These are phyloP conservation scores for Scartelaos histophorus DNA, from an alignment of 2,113 vertebrate species.

Conservation along the genomic window DNA sequence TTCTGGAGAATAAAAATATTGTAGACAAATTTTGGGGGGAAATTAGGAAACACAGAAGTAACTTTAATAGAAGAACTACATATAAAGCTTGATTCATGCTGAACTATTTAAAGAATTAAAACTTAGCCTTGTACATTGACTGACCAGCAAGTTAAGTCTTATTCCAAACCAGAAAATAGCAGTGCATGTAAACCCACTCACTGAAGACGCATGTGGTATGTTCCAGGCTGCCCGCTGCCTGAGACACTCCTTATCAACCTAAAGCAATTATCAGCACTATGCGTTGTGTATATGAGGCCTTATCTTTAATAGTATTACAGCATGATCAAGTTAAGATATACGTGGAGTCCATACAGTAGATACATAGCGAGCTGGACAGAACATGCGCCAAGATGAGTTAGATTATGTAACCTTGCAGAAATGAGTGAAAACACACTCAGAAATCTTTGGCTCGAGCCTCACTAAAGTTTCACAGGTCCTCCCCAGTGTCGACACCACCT, in stretches of 20 bases:
- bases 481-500: slow-evolving; percentile 48
- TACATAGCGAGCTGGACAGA: slow-evolving; percentile 60
- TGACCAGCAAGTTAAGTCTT: no score
- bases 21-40: background rate
- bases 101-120: background rate
- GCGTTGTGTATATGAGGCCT: slow-evolving; percentile 64
- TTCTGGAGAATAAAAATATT: background rate
- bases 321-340: slow-evolving; percentile 61
- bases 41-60: background rate
- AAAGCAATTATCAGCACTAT: slow-evolving; percentile 56
- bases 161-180: background rate
- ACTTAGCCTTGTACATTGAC: background rate
- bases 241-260: slow-evolving; percentile 53
- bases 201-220: slow-evolving; percentile 41
- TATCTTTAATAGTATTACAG: slow-evolving; percentile 54
- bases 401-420: slow-evolving; percentile 36
- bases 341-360: slow-evolving; percentile 61
- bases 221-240: slow-evolving; percentile 35
- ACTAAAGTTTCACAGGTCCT: slow-evolving; percentile 56
- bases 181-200: slow-evolving; percentile 5
- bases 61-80: no score
- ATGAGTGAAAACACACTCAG: slow-evolving; percentile 41
- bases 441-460: slow-evolving; percentile 80
- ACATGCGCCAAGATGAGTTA: slow-evolving; percentile 64
- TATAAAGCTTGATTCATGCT: background rate